Base-by-base conservation (phyloP, 2,888 invertebrate genomes). In the Taphrorychus bicolor region DNA sequence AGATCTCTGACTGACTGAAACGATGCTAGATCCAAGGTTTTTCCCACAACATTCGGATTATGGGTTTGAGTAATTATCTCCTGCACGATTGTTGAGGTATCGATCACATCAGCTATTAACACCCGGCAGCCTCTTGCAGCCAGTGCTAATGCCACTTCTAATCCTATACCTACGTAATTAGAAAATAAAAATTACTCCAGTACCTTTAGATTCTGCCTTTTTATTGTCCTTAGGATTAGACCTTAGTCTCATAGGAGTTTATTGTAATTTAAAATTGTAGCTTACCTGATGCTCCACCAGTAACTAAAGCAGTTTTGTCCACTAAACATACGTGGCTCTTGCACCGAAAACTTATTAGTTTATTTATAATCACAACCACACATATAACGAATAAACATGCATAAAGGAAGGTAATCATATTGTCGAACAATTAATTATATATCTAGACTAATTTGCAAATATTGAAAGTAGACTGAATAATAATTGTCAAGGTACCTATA, bases 1-100 rank as follows among this genome's bases (percentile, higher is more conserved):
- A 91, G 91, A 18, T 82, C 79, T 53, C 88, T 81, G 0, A 88
- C 82, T 0, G 87, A 87, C 0, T 78, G 73, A n/a, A 88, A 77
- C 0, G 86, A 86, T 0, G 84, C 81, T 40, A 88, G 76, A 69
- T 88, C 86, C 23, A 64, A 14, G 11, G 49, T 16, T 18, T 24
- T 53, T 18, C 54, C 54, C 9, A 45, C 19, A 18, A 61, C 32
- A 18, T 60, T 40, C 5, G 52, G 51, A 23, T 64, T 64, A 5
- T 58, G 32, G 1, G 64, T 57, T 53, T 59, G 24, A n/a, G 52
- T 42, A 53, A 18, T 52, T 11, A 52, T 18, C 3, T 52, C 21
- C 19, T 52, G 18, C 17, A 52, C 21, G 11, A 21, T 9, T 1
- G 23, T n/a, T 5, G 24, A 22, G 16, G 53, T 42, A 22, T 59